Base-by-base conservation (phyloP, 1,140 invertebrate species). In the Phenacoccus solenopsis region DNA sequence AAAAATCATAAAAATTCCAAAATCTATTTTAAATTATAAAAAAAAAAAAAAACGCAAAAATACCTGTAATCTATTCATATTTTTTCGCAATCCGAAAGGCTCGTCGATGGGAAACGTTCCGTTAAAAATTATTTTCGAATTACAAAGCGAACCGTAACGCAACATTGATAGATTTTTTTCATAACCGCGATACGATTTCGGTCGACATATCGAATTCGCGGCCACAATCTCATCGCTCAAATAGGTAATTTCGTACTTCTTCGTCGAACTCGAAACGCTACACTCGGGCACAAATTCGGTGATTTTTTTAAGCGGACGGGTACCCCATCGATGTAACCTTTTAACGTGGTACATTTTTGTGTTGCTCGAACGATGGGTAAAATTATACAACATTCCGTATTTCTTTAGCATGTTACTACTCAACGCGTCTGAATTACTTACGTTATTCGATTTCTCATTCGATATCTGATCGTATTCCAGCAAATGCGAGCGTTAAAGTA, bases 51-150 rank as follows among this genome's bases (percentile, higher is more conserved):
- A 64, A 24, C 10, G 21, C 20, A 64, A 64, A 64, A 64, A 25
- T 64, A 64, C 25, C 25, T 64, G 25, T 25, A 64, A 25, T 64
- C 21, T 64, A 25, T 20, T 24, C 10, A 25, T 5, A 24, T 24
- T 64, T 24, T 64, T 27, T 25, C 59, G 10, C 16, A 64, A 5
- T 25, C 13, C 22, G 25, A 64, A 64, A 64, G 59, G 59, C 16
- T 27, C 25, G 20, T 64, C 59, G 59, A 64, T 64, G 16, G 59
- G 59, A 64, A 64, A 64, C 22, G 59, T 64, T 24, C 59, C 59
- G 25, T 64, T 64, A 25, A 64, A 64, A 25, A 64, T 16, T 24
- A 64, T 64, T 64, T 64, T 64, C 25, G 59, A 64, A 64, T 27
- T 24, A 64, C 22, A 64, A 10, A 27, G 21, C 21, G 59, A 64